These are phyloP conservation scores for Meloidogyne floridensis DNA, from an alignment of 1,140 invertebrate species.

Conservation along the genomic window DNA sequence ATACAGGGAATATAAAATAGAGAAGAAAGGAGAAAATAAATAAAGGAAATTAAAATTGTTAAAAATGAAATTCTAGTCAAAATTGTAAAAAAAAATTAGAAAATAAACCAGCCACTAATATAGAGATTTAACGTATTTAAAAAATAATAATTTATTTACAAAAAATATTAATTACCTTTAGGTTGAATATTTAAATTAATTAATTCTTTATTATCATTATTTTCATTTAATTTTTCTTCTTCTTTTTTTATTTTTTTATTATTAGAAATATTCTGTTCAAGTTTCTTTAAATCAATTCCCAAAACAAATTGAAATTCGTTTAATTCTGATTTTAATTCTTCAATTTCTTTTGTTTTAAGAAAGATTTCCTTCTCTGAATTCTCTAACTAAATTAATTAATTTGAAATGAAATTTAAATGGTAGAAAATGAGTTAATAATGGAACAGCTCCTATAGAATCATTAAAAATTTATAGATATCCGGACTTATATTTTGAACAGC, in stretches of 20 bases:
- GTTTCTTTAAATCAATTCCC: background rate
- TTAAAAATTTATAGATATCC: background rate
- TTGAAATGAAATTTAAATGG: too few relatives aligned
- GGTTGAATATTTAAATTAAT: background rate
- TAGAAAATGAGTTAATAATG: too few relatives aligned
- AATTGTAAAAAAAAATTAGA: too few relatives aligned
- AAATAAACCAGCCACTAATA: too few relatives aligned
- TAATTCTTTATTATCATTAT: background rate
- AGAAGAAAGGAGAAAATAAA: too few relatives aligned
- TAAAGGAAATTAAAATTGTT: too few relatives aligned
- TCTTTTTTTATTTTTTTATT: background rate
- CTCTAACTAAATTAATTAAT: constrained; percentile 20
- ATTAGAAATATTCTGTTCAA: constrained; percentile 19
- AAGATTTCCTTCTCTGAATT: background rate
- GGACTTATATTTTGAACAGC: too few relatives aligned
- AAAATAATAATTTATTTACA: too few relatives aligned
- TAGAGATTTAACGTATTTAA: too few relatives aligned
- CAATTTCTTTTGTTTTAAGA: constrained; percentile 19
- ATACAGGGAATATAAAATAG: too few relatives aligned
- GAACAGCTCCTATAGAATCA: too few relatives aligned
- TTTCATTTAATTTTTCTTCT: background rate
- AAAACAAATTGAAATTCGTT: constrained; percentile 20
- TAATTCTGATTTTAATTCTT: constrained; percentile 23
- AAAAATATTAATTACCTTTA: background rate
- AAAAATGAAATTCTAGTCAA: too few relatives aligned